Evolutionary conservation across 2,797 vertebrate genomes (phyloP), one percentile per base, ranked within the genome.

Genomic region (Sparus aurata): DNA sequence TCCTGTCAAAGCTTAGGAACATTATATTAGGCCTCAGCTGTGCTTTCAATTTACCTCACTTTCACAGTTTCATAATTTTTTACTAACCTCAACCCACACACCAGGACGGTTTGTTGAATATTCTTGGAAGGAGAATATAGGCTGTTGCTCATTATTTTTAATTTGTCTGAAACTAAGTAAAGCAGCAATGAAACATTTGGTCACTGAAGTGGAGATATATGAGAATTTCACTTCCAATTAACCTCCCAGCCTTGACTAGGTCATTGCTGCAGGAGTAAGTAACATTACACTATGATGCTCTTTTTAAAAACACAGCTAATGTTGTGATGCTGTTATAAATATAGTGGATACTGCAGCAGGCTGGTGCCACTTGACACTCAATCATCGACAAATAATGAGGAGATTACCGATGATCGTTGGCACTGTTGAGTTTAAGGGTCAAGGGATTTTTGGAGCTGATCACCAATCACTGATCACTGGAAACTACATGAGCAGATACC

Each of bases 1-100:
- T 89, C 78, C 82, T 76, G 77, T 82, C 71, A 66, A 45, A 77
- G 83, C 59, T 82, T 65, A 62, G 83, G 86, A 81, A 89, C 70
- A 86, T 70, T 34, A 62, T 67, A 83, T 81, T 77, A 64, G 65
- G 34, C 55, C 47, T 77, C 57, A 53, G 68, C 62, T 11, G 49
- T 25, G 53, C 46, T 78, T 78, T 86, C 25, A 69, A 30, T 84
- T 73, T 69, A 57, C 50, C 70, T 75, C 25, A 38, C n/a, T 71
- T 67, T 77, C 52, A 63, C 46, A 18, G 12, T 72, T 75, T 79
- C 27, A 45, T 76, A 41, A 18, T 45, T 68, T 83, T 69, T 55
- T 15, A 38, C 27, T 3, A 59, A 71, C 41, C 46, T 79, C 50
- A 70, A 70, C 71, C 58, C 70, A 79, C 63, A 61, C 27, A 49